phyloP scores from a whole-genome alignment of 2,113 vertebrate species.

The Elachura formosa region DNA sequence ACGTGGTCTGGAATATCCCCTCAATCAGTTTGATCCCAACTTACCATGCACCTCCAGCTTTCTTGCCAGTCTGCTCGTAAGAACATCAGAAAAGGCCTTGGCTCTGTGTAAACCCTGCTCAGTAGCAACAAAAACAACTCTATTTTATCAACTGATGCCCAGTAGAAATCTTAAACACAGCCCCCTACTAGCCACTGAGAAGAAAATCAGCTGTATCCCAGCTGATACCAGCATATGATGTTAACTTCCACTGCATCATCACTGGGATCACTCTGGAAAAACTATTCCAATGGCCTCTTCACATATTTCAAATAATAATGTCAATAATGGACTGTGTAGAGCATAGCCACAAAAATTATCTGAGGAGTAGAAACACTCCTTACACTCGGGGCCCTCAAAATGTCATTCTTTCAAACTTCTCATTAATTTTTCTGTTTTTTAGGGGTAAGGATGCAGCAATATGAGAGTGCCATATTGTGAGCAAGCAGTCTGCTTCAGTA shows the following conservation, averaged over 20 bases:
- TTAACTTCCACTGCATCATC: background rate
- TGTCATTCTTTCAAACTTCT: background rate
- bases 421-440: background rate
- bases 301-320: background rate
- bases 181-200: background rate
- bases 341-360: background rate
- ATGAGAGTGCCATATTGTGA: background rate
- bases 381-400: background rate
- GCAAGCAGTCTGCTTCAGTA: background rate
- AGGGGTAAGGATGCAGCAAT: background rate
- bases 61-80: background rate
- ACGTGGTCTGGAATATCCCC: background rate
- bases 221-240: background rate
- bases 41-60: background rate
- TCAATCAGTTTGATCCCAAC: background rate
- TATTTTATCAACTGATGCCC: background rate
- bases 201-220: background rate
- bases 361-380: background rate
- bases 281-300: fast-evolving
- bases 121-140: background rate
- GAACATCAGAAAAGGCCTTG: background rate
- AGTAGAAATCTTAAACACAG: background rate
- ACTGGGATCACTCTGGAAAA: background rate
- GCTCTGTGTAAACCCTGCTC: background rate
- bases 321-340: fast-evolving